Conservation (phyloP, 2,113 vertebrate species). For the Regulus satrapa region DNA sequence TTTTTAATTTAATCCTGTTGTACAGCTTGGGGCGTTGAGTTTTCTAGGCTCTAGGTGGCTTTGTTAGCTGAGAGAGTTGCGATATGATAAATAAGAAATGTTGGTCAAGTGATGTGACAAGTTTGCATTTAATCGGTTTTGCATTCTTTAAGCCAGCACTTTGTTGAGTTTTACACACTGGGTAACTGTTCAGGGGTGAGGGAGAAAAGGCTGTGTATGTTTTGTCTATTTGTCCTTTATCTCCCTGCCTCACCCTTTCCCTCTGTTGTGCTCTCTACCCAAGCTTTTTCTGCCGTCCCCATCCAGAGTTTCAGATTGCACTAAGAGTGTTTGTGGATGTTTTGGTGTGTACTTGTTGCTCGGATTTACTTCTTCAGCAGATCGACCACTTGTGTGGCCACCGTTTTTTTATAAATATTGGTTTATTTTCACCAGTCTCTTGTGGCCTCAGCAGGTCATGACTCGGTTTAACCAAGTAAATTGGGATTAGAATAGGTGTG, state of each 20-base stretch:
- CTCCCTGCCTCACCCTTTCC: not conserved
- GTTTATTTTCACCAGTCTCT: not conserved
- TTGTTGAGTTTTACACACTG: not conserved
- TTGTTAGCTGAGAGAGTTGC: not conserved
- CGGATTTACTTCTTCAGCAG: not conserved
- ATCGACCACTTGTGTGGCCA: fast-evolving
- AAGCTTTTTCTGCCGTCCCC: not conserved
- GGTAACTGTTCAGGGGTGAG: not conserved
- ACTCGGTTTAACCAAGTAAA: constrained; percentile 6
- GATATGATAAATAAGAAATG: not conserved
- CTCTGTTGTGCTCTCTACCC: not conserved
- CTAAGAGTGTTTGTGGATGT: not conserved
- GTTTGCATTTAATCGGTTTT: not conserved
- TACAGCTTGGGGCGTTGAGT: not conserved
- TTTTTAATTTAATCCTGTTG: not conserved
- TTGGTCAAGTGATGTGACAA: not conserved
- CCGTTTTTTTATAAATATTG: not conserved
- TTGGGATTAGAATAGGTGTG: constrained; percentile 29
- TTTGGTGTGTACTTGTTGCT: not conserved
- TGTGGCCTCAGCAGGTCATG: not conserved
- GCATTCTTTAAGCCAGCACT: not conserved
- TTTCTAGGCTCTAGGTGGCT: not conserved
- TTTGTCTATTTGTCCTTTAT: not conserved
- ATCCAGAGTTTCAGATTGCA: not conserved
- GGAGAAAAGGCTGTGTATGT: not conserved